Evolutionary conservation across 2,888 invertebrate genomes (phyloP).

Genomic region (Oxycera nigricornis): DNA sequence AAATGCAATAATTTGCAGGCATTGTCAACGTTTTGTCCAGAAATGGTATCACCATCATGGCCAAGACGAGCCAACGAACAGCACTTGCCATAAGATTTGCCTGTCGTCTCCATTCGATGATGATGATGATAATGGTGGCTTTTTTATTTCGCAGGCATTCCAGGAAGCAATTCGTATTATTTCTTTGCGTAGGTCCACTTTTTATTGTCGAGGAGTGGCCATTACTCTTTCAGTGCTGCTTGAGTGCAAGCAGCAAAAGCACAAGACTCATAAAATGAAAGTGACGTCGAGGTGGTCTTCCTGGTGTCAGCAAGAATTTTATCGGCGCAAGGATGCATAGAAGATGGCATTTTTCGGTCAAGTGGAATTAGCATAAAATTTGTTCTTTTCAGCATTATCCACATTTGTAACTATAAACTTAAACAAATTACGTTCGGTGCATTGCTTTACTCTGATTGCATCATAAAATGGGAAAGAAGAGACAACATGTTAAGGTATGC

Average conservation of each 20-base stretch:
- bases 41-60: constrained; percentile 22
- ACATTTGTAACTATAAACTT: too few species aligned
- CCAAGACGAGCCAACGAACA: constrained; percentile 1
- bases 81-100: constrained; percentile 31
- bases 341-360: background rate
- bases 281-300: background rate
- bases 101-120: background rate
- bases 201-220: constrained; percentile 39
- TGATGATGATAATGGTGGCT: constrained; percentile 1
- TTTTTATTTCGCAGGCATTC: constrained; percentile 29
- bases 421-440: too few species aligned
- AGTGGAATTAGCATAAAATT: background rate
- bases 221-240: constrained; percentile 29
- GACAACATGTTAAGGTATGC: too few species aligned
- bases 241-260: constrained; percentile 22
- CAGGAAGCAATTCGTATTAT: constrained; percentile 24
- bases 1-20: constrained; percentile 52
- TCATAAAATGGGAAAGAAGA: too few species aligned
- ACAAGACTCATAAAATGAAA: constrained; percentile 23
- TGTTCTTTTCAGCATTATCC: background rate
- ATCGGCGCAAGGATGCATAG: background rate
- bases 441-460: too few species aligned
- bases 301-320: constrained; percentile 30
- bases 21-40: constrained; percentile 44
- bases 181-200: constrained; percentile 36